Evolutionary conservation across 2,888 invertebrate genomes (phyloP), one percentile per base, ranked within the genome.

Genomic region (Phalera bucephala): DNA sequence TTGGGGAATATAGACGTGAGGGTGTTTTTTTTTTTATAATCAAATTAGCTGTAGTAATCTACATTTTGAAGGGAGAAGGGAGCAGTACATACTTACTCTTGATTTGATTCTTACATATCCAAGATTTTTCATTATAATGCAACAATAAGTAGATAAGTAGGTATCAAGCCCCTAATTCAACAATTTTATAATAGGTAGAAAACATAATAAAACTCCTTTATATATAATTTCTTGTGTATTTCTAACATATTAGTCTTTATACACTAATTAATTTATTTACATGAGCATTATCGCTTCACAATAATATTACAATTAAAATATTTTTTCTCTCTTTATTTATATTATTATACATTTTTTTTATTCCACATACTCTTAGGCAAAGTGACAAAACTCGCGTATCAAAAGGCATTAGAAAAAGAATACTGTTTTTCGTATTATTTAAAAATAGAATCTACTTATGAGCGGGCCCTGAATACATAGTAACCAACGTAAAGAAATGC

Each of bases 211-310:
- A 33, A 45, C 39, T 58, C 40, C 19, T 62, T 58, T 66, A 35
- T 65, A 67, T 50, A 36, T 65, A 71, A 71, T 74, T 77, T 73
- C 67, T 72, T 73, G 70, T 82, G 85, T 88, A 87, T 87, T 87
- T 81, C 83, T 88, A 87, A 82, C 82, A 81, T 82, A 84, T 80
- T 80, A 82, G 76, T 84, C 77, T 82, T 85, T 81, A 83, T 87
- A 86, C 80, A 84, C 83, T 85, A 86, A 78, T 73, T 82, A 73
- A 76, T 82, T 63, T 87, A 88, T 89, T 80, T 89, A 88, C 88
- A 89, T 85, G 87, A 88, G 88, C 88, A 87, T 86, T 84, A 74
- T 80, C 67, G 81, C 86, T 86, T 85, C 80, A 76, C 78, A 86
- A 84, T 86, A 80, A 72, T 79, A 79, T 81, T 82, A 86, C 82